Conservation (phyloP, 2,113 vertebrate genomes). For the Natator depressus region DNA sequence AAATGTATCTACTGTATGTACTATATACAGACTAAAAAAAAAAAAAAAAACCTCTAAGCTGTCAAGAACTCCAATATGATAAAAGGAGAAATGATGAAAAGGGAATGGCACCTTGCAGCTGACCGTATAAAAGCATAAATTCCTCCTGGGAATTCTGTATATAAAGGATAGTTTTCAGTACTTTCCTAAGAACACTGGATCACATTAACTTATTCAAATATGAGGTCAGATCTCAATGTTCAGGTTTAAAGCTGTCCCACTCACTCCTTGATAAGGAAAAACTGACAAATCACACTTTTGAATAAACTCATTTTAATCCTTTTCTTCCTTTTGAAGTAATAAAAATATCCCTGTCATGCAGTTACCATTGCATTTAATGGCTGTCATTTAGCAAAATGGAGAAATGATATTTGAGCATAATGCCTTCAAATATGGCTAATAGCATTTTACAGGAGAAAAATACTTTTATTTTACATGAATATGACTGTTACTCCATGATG, state of each 20-base stretch:
- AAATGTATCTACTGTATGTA: constrained; percentile 52
- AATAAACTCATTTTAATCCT: constrained; percentile 92
- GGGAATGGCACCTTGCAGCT: constrained; percentile 89
- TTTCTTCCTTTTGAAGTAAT: constrained; percentile 84
- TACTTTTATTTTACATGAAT: constrained; percentile 78
- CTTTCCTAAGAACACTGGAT: constrained; percentile 82
- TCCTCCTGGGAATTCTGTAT: constrained; percentile 88
- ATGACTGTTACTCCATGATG: constrained; percentile 67
- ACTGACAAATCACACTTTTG: constrained; percentile 84
- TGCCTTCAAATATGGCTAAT: constrained; percentile 81
- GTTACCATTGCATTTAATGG: constrained; percentile 81
- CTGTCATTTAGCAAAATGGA: constrained; percentile 83
- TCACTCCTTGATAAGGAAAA: constrained; percentile 78
- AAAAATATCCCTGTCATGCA: constrained; percentile 85
- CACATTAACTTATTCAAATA: constrained; percentile 94
- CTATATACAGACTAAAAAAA: constrained; percentile 68
- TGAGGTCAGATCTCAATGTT: constrained; percentile 85
- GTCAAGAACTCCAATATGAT: constrained; percentile 86
- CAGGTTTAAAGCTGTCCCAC: constrained; percentile 84
- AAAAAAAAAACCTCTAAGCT: constrained; percentile 86
- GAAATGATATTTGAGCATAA: constrained; percentile 80
- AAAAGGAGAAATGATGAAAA: constrained; percentile 85
- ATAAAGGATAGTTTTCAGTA: constrained; percentile 85
- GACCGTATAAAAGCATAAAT: constrained; percentile 89
- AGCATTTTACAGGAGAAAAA: constrained; percentile 78